These are phyloP conservation scores for Coboldia fuscipes DNA, from an alignment of 1,140 invertebrate species.

Conservation along the genomic window DNA sequence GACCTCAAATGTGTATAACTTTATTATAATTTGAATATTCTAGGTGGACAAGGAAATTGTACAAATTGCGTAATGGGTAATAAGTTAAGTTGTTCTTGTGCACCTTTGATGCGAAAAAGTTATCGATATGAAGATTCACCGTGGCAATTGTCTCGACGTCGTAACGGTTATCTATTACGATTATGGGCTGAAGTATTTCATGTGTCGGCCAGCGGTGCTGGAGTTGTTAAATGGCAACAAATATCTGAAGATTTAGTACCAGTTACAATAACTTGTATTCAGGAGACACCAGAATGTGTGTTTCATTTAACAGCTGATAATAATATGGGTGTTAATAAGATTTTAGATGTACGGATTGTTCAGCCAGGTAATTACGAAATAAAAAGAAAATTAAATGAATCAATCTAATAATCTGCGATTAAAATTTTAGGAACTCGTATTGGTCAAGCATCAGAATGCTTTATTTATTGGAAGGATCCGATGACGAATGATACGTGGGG, in stretches of 20 bases:
- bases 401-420: too few species aligned
- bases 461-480: constrained; percentile 95
- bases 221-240: constrained; percentile 89
- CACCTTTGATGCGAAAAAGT: constrained; percentile 77
- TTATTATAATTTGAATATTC: background rate
- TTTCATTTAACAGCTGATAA: constrained; percentile 98
- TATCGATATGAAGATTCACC: constrained; percentile 87
- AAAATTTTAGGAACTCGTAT: constrained; percentile 80
- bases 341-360: constrained; percentile 85
- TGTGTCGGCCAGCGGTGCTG: constrained; percentile 71
- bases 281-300: constrained; percentile 86
- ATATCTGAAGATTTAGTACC: constrained; percentile 94
- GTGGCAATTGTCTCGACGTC: constrained; percentile 65
- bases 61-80: constrained; percentile 64
- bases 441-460: constrained; percentile 93
- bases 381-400: too few species aligned
- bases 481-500: constrained; percentile 97
- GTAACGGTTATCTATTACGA: constrained; percentile 75
- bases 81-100: constrained; percentile 86
- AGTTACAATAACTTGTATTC: constrained; percentile 91
- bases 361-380: constrained; percentile 69
- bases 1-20: too few species aligned
- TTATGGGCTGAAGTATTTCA: constrained; percentile 96
- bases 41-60: constrained; percentile 16
- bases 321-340: constrained; percentile 94